These are phyloP conservation scores for Telmatherina bonti DNA, from an alignment of 2,797 vertebrate species.

Conservation along the genomic window DNA sequence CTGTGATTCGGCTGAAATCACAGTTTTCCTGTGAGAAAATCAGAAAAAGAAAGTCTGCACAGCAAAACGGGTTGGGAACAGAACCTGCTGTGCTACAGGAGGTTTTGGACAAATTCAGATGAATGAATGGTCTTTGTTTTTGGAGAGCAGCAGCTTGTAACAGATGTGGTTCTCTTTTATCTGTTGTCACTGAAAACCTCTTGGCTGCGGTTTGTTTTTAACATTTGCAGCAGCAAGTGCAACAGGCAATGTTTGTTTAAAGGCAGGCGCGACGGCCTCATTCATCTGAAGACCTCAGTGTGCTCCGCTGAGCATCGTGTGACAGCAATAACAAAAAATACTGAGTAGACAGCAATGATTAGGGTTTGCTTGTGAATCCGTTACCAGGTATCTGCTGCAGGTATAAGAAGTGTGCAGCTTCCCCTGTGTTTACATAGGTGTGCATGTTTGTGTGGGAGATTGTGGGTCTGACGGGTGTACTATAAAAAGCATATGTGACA, in stretches of 20 bases:
- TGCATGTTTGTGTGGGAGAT: background rate
- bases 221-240: conserved; percentile 39
- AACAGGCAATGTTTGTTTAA: conserved; percentile 65
- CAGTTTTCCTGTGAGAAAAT: background rate
- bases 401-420: conserved; percentile 12
- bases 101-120: conserved; percentile 19
- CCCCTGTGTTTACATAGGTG: conserved; percentile 20
- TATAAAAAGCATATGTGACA: conserved; percentile 7
- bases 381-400: conserved; percentile 14
- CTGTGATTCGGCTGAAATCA: background rate
- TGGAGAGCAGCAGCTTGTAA: background rate
- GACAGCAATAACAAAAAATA: conserved; percentile 36
- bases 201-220: conserved; percentile 8
- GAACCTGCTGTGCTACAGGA: background rate
- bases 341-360: conserved; percentile 17
- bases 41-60: background rate
- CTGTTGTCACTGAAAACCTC: conserved; percentile 30
- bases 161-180: conserved; percentile 24
- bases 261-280: conserved; percentile 33
- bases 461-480: background rate
- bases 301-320: conserved; percentile 11
- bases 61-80: background rate
- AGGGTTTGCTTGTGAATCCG: conserved; percentile 14
- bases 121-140: conserved; percentile 6
- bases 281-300: conserved; percentile 16